Evolutionary conservation across 2,113 vertebrate species (phyloP).

Genomic region (Sorex araneus): DNA sequence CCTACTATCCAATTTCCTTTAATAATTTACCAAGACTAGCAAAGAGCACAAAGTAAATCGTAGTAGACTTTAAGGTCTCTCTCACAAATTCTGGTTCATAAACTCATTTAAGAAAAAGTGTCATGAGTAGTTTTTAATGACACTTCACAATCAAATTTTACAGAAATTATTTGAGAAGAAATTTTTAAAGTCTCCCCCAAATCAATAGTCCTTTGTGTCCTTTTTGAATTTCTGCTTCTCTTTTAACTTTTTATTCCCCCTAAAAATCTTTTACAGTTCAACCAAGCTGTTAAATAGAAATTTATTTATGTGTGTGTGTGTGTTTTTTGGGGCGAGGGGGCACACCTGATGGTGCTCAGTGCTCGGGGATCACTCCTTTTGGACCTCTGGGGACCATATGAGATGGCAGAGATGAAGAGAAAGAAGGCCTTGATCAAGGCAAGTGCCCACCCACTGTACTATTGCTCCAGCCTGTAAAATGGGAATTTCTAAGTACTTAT

Average conservation of each 20-base stretch:
- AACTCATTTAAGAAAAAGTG: conserved; percentile 11
- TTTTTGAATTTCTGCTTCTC: conserved; percentile 27
- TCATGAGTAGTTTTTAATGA: not conserved
- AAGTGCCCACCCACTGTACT: conserved; percentile 1
- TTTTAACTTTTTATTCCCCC: conserved; percentile 8
- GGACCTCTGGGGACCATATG: too few relatives aligned
- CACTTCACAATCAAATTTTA: not conserved
- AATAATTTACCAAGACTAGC: conserved; percentile 22
- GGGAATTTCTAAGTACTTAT: conserved; percentile 28
- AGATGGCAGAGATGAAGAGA: too few relatives aligned
- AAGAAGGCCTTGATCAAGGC: too few relatives aligned
- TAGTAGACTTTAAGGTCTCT: not conserved
- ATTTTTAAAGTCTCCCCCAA: conserved; percentile 61
- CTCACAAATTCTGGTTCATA: not conserved
- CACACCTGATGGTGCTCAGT: too few relatives aligned
- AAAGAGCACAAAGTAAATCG: not conserved
- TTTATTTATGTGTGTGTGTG: too few relatives aligned
- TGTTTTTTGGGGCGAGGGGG: too few relatives aligned
- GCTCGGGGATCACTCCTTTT: too few relatives aligned
- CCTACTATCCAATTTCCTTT: not conserved
- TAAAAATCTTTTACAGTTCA: too few relatives aligned
- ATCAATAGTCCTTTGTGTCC: conserved; percentile 25
- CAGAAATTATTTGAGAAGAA: not conserved
- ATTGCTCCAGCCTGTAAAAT: not conserved
- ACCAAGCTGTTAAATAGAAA: too few relatives aligned